These are phyloP conservation scores for Diplodus puntazzo DNA, from an alignment of 2,797 vertebrate genomes.

Conservation along the genomic window DNA sequence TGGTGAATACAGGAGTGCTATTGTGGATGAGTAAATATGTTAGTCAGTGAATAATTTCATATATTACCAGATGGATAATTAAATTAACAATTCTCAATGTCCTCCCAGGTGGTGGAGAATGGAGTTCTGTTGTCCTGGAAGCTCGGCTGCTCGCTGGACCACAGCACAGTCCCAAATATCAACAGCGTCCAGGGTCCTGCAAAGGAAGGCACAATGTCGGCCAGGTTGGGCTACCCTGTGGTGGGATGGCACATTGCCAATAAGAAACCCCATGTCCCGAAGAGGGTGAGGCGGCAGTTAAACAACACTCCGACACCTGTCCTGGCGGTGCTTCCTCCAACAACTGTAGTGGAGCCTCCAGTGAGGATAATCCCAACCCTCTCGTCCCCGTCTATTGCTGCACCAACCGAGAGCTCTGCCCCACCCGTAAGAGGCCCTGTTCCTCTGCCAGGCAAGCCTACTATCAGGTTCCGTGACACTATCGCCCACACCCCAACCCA, in stretches of 20 bases:
- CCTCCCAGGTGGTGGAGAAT: slow-evolving; percentile 89
- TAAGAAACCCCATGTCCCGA: slow-evolving; percentile 94
- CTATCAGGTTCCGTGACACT: slow-evolving; percentile 90
- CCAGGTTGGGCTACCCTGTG: slow-evolving; percentile 94
- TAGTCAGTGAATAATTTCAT: neutral
- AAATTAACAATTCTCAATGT: neutral
- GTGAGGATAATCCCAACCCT: slow-evolving; percentile 93
- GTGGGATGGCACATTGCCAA: slow-evolving; percentile 99
- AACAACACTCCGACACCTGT: slow-evolving; percentile 93
- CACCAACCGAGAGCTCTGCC: slow-evolving; percentile 90
- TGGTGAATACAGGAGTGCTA: neutral
- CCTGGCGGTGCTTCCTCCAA: slow-evolving; percentile 88
- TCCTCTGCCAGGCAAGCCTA: slow-evolving; percentile 92
- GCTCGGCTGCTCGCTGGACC: slow-evolving; percentile 94
- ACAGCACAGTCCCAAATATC: slow-evolving; percentile 93
- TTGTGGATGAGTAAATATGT: neutral
- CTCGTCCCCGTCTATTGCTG: slow-evolving; percentile 92
- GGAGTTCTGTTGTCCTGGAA: slow-evolving; percentile 98
- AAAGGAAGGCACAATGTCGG: slow-evolving; percentile 95
- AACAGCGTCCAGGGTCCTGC: slow-evolving; percentile 92
- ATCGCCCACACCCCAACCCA: slow-evolving; percentile 91
- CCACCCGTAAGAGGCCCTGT: slow-evolving; percentile 93
- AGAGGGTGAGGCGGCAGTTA: slow-evolving; percentile 92
- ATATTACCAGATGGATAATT: neutral
- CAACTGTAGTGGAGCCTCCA: slow-evolving; percentile 90